Conservation (phyloP, 2,888 invertebrate genomes). For the Eupithecia centaureata region DNA sequence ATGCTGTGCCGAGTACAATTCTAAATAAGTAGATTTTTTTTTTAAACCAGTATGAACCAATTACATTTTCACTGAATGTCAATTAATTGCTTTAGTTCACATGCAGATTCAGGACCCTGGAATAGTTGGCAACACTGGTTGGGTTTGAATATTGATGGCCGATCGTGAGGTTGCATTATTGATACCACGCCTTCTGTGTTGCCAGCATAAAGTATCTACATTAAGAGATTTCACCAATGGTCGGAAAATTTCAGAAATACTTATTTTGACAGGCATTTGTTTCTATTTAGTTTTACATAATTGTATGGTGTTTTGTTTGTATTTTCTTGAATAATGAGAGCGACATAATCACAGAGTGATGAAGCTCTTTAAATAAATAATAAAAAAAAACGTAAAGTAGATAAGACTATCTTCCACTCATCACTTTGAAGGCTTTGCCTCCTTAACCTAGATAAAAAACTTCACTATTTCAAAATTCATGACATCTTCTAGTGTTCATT, state of each 20-base stretch:
- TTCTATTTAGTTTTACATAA: no score
- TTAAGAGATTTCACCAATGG: not conserved
- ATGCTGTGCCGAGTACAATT: not conserved
- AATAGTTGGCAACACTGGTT: slow-evolving; percentile 36
- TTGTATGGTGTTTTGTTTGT: no score
- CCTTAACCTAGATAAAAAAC: not conserved
- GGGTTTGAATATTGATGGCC: slow-evolving; percentile 42
- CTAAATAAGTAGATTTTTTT: slow-evolving; percentile 1
- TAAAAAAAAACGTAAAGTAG: no score
- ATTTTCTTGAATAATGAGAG: no score
- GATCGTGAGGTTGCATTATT: slow-evolving; percentile 42
- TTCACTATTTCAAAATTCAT: slow-evolving; percentile 1
- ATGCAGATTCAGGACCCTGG: slow-evolving; percentile 28
- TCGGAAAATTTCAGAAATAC: not conserved
- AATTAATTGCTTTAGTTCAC: slow-evolving; percentile 31
- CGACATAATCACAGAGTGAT: no score
- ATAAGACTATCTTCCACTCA: no score
- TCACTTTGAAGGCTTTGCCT: not conserved
- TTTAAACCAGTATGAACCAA: no score
- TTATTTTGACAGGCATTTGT: no score
- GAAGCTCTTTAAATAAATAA: no score
- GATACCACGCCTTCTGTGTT: slow-evolving; percentile 26
- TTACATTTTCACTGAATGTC: slow-evolving; percentile 13
- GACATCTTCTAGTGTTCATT: slow-evolving; percentile 14
- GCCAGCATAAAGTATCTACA: not conserved